Conservation (phyloP, 2,797 vertebrate species). For the Cossypha dichroa region DNA sequence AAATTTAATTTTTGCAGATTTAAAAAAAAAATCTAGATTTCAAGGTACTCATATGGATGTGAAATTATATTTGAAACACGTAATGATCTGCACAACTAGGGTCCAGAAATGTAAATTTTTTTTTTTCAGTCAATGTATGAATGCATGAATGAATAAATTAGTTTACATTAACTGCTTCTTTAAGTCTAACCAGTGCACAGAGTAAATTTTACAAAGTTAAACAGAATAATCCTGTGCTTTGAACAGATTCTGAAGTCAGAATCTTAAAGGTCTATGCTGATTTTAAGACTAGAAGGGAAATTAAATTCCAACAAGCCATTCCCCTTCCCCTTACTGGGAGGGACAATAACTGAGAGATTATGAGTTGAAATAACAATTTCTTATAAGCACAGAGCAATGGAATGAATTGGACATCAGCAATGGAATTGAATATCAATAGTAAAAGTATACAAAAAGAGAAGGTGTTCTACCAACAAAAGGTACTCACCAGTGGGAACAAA, state of each 20-base stretch:
- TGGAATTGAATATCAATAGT: not conserved
- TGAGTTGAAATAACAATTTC: not conserved
- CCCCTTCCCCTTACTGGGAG: not conserved
- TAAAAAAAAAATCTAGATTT: not conserved
- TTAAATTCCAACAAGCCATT: not conserved
- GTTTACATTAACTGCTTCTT: not conserved
- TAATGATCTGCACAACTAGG: not conserved
- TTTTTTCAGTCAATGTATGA: not conserved
- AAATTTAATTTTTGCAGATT: not conserved
- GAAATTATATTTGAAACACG: not conserved
- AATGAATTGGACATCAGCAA: rapidly evolving
- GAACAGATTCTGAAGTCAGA: not conserved
- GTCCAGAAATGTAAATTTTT: not conserved
- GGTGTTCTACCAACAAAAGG: not conserved
- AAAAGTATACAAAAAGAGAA: not conserved
- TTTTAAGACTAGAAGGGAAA: not conserved
- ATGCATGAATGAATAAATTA: not conserved
- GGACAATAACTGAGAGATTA: not conserved
- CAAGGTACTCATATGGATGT: not conserved
- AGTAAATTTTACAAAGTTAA: not conserved
- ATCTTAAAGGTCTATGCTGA: not conserved
- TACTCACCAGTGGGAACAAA: not conserved
- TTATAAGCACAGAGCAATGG: not conserved
- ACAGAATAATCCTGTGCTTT: not conserved
- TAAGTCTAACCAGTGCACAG: not conserved